Evolutionary conservation across 2,888 invertebrate genomes (phyloP), one percentile per base, ranked within the genome.

Genomic region (Lasioglossum zephyrum): DNA sequence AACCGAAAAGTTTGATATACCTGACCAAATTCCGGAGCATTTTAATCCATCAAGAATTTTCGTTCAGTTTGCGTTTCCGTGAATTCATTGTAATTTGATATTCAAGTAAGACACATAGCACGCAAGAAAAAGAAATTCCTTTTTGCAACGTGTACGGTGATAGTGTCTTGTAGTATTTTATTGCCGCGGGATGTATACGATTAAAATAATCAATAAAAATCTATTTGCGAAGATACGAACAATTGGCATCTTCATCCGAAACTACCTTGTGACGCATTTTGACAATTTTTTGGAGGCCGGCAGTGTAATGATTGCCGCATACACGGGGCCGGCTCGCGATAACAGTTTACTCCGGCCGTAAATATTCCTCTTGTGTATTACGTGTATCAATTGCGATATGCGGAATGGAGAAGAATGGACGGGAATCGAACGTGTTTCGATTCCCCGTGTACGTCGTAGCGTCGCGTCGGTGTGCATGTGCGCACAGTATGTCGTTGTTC

Each of bases 401-500:
- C 76, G 72, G 69, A 76, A 79, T 22, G 57, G 39, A 41, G 77
- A 31, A 44, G 63, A 49, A 75, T 60, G 49, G 63, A 57, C 47
- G 75, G 57, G 47, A 53, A 73, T 82, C 81, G 79, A 82, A 77
- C 74, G 77, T 72, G 70, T 79, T 84, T 79, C 83, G 73, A 83
- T 87, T 73, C 66, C 69, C 53, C 73, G 80, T 73, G 39, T 36
- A 39, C 73, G 70, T 69, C 49, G 49, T 49, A 18, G 47, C 47
- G 73, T 13, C 6, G 57, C 31, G 36, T 77, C 66, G 72, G 57
- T 70, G 75, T 82, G 66, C 69, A 53, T 60, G 60, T 78, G 53
- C 49, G 53, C 49, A 80, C 77, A 66, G 57, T 79, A 73, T 77
- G 77, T 82, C 80, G 78, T 86, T 79, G 80, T 85, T 86, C 90